phyloP scores from a whole-genome alignment of 2,888 invertebrate species.

The Lycia hirtaria region DNA sequence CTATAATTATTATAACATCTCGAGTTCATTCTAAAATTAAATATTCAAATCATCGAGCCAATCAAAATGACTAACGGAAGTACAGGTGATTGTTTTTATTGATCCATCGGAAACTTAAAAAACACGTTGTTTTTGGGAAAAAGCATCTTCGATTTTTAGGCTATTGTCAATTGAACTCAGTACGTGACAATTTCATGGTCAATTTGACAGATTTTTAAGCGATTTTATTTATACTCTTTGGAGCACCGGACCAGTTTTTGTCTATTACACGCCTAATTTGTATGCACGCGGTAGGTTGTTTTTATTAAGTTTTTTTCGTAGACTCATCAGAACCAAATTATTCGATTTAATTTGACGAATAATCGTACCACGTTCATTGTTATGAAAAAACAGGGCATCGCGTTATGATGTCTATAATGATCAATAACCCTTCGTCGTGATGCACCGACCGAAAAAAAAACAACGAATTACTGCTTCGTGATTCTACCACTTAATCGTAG shows the following conservation, averaged over 20 bases:
- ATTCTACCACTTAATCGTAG: slow-evolving; percentile 82
- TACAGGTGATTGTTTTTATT: slow-evolving; percentile 59
- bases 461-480: slow-evolving; percentile 73
- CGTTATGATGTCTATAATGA: slow-evolving; percentile 78
- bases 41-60: slow-evolving; percentile 59
- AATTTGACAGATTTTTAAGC: slow-evolving; percentile 68
- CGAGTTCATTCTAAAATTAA: slow-evolving; percentile 53
- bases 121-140: slow-evolving; percentile 12
- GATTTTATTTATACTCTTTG: slow-evolving; percentile 24
- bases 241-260: slow-evolving; percentile 42
- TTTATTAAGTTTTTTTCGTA: slow-evolving; percentile 50
- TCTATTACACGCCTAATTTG: slow-evolving; percentile 60
- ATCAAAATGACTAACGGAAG: slow-evolving; percentile 62
- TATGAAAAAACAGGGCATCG: slow-evolving; percentile 59
- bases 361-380: slow-evolving; percentile 62
- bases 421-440: slow-evolving; percentile 78
- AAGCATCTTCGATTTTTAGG: slow-evolving; percentile 48
- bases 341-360: slow-evolving; percentile 59
- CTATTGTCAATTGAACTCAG: slow-evolving; percentile 52
- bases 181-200: slow-evolving; percentile 74
- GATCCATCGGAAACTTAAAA: slow-evolving; percentile 20
- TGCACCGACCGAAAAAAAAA: slow-evolving; percentile 59
- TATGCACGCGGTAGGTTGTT: slow-evolving; percentile 72
- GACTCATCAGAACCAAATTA: slow-evolving; percentile 51
- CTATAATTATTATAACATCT: too few species aligned